Evolutionary conservation across 2,113 vertebrate species (phyloP), one percentile per base, ranked within the genome.

Genomic region (Dermatemys mawii): DNA sequence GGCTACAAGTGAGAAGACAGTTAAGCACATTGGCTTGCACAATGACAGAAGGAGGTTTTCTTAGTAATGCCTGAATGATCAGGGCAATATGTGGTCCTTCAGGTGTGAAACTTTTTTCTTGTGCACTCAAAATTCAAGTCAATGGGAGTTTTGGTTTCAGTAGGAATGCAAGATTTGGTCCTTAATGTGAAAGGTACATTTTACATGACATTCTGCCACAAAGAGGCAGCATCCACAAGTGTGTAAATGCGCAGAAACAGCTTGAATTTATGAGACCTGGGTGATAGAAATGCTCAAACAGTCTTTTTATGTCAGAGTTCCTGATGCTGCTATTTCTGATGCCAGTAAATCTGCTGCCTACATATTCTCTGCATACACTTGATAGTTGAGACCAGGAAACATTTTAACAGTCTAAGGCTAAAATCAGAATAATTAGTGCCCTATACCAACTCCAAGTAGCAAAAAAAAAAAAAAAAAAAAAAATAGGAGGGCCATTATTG

Each of bases 181-280:
- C 84, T 92, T 93, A 80, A n/a, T 92, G 84, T 93, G 96, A 95
- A 94, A 96, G 82, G 94, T 97, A 82, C 92, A 86, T 92, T 97
- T 97, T 95, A 92, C 91, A 19, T 98, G 98, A 97, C 98, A 96
- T 97, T 95, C 97, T 98, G 98, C 98, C 98, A 98, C 98, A 98
- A 97, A 98, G 98, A 98, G 98, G 98, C 98, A 98, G 98, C 97
- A 98, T 97, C 95, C 90, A 90, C 97, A 98, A 98, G 93, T 96
- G 96, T 98, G 97, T 98, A 98, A 97, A 97, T 95, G 98, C 97
- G 90, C 86, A 98, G 94, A 84, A 96, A 95, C 95, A 95, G 76
- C 85, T 94, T 95, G 84, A 93, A 94, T 97, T 97, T 92, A 81
- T 88, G 94, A 96, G 92, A 94, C 97, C 96, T 78, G 92, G 94